Conservation (phyloP, 2,888 invertebrate genomes). For the Mythimna vitellina region DNA sequence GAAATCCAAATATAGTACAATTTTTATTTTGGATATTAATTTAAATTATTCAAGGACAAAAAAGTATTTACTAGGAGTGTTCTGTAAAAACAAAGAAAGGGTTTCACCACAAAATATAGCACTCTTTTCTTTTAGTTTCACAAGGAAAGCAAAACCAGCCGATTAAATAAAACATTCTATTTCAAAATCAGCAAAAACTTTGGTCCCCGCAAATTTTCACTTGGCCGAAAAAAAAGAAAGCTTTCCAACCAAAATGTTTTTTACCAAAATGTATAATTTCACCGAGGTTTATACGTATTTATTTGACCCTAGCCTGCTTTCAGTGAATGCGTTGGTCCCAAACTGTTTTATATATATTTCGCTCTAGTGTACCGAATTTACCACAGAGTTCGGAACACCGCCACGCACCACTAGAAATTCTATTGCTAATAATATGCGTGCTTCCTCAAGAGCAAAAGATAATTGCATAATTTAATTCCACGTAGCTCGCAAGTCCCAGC, state of each 20-base stretch:
- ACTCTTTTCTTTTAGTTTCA: constrained; percentile 15
- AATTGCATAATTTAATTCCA: too few relatives aligned
- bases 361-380: constrained; percentile 32
- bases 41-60: not conserved
- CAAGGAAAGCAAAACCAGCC: constrained; percentile 19
- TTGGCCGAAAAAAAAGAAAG: constrained; percentile 14
- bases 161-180: constrained; percentile 37
- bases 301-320: constrained; percentile 68
- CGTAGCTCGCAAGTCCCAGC: too few relatives aligned
- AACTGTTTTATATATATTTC: constrained; percentile 62
- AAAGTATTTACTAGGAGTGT: not conserved
- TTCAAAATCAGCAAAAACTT: constrained; percentile 44
- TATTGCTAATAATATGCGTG: not conserved
- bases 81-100: constrained; percentile 8
- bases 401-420: not conserved
- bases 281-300: constrained; percentile 67
- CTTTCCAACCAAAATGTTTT: constrained; percentile 21
- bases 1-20: not conserved
- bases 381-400: not conserved
- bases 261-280: constrained; percentile 34
- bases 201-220: constrained; percentile 19
- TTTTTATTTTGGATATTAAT: too few relatives aligned
- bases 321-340: constrained; percentile 61
- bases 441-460: too few relatives aligned
- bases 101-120: constrained; percentile 9